Evolutionary conservation across 2,113 vertebrate genomes (phyloP).

Genomic region (Lota lota): DNA sequence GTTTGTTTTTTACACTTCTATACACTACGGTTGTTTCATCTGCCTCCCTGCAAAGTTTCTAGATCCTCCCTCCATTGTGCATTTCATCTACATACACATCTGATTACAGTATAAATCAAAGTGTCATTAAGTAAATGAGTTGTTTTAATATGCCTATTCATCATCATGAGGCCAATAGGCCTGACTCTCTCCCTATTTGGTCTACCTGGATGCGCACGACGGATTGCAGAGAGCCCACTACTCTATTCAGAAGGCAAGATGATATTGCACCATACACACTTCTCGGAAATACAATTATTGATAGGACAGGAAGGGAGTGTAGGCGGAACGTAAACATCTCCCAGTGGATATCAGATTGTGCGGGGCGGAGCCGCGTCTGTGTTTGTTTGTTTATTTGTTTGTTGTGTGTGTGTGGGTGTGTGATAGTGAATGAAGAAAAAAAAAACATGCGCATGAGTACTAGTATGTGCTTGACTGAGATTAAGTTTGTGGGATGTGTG

Average conservation of each 20-base stretch:
- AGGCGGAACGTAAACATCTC: conserved; percentile 68
- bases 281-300: conserved; percentile 66
- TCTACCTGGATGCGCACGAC: conserved; percentile 36
- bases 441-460: too few relatives aligned
- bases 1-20: too few relatives aligned
- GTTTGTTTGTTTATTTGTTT: conserved; percentile 15
- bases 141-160: conserved; percentile 40
- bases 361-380: conserved; percentile 42
- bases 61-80: too few relatives aligned
- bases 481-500: too few relatives aligned
- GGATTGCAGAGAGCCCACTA: conserved; percentile 35
- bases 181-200: background rate
- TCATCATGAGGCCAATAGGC: conserved; percentile 42
- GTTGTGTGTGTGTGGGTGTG: conserved; percentile 6
- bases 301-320: conserved; percentile 58
- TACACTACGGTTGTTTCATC: too few relatives aligned
- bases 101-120: background rate
- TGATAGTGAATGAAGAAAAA: background rate
- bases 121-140: conserved; percentile 29
- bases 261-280: conserved; percentile 58
- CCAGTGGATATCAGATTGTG: conserved; percentile 53
- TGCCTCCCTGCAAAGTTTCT: too few relatives aligned
- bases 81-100: too few relatives aligned
- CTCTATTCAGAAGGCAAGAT: conserved; percentile 19
- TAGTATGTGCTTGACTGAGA: too few relatives aligned